These are phyloP conservation scores for Caenorhabditis virilis DNA, from an alignment of 2,888 invertebrate genomes.

Conservation along the genomic window DNA sequence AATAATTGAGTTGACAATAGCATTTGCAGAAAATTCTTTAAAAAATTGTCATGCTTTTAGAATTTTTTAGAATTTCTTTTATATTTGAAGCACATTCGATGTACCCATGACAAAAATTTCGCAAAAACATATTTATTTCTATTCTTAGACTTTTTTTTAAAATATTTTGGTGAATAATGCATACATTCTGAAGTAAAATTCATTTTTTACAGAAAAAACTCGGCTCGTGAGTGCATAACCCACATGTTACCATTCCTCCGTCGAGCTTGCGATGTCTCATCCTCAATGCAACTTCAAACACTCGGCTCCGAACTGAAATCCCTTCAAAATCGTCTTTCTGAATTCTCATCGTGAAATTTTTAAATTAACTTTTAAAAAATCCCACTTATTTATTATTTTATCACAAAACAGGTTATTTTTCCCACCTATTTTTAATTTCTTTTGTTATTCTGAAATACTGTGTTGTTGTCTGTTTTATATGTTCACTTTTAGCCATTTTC, in stretches of 20 bases:
- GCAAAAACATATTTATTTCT: neutral
- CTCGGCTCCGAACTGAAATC: slow-evolving; percentile 26
- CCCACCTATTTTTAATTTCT: too few species aligned
- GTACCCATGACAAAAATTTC: neutral
- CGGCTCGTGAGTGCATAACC: slow-evolving; percentile 18
- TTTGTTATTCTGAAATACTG: too few species aligned
- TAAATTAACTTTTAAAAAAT: too few species aligned
- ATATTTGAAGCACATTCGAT: neutral
- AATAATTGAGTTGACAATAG: too few species aligned
- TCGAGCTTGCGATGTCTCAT: slow-evolving; percentile 29
- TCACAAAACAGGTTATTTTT: too few species aligned
- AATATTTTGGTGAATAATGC: neutral
- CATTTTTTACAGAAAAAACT: slow-evolving; percentile 20
- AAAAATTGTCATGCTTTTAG: neutral
- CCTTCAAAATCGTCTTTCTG: slow-evolving; percentile 30
- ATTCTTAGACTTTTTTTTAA: neutral
- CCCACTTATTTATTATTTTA: too few species aligned
- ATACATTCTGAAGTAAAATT: neutral
- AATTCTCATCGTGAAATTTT: slow-evolving; percentile 14
- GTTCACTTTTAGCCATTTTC: too few species aligned
- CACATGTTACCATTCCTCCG: slow-evolving; percentile 37
- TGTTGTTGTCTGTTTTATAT: too few species aligned
- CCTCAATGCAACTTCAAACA: slow-evolving; percentile 5
- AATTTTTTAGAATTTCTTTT: too few species aligned
- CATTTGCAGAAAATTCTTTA: neutral